Evolutionary conservation across 2,888 invertebrate species (phyloP).

Genomic region (Dioctria linearis): DNA sequence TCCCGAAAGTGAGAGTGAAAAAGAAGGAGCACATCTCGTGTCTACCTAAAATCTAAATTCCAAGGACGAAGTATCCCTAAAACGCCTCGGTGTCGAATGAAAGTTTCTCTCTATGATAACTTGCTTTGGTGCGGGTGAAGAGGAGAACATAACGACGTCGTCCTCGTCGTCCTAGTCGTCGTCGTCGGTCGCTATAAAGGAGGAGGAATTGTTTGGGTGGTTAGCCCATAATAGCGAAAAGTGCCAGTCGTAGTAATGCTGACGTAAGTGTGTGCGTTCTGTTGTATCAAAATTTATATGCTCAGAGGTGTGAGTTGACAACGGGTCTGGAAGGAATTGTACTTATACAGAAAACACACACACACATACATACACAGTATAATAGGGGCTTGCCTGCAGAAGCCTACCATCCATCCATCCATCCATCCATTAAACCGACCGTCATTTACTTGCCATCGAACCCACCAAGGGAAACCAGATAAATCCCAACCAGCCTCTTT

Average conservation of each 20-base stretch:
- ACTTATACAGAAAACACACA: neutral
- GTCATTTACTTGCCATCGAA: constrained; percentile 51
- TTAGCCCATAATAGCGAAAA: constrained; percentile 39
- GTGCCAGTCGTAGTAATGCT: constrained; percentile 37
- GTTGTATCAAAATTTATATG: constrained; percentile 48
- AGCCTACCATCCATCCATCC: constrained; percentile 45
- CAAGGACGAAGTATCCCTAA: constrained; percentile 46
- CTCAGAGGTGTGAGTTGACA: constrained; percentile 19
- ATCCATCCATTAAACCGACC: constrained; percentile 47
- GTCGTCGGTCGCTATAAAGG: constrained; percentile 55
- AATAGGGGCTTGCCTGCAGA: constrained; percentile 5
- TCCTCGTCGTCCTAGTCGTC: neutral
- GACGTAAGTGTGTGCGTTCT: constrained; percentile 44
- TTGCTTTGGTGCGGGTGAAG: constrained; percentile 12
- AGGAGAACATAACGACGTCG: constrained; percentile 56
- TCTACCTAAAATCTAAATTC: constrained; percentile 50
- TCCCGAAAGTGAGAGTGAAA: constrained; percentile 42
- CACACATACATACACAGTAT: neutral
- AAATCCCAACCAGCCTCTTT: constrained; percentile 38
- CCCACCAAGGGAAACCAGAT: constrained; percentile 47
- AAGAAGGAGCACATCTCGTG: constrained; percentile 27
- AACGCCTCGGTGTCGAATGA: constrained; percentile 16
- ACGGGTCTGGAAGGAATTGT: constrained; percentile 32
- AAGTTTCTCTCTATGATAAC: constrained; percentile 35
- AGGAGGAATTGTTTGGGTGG: constrained; percentile 57